Evolutionary conservation across 2,113 vertebrate species (phyloP), one percentile per base, ranked within the genome.

Genomic region (Odocoileus virginianus): DNA sequence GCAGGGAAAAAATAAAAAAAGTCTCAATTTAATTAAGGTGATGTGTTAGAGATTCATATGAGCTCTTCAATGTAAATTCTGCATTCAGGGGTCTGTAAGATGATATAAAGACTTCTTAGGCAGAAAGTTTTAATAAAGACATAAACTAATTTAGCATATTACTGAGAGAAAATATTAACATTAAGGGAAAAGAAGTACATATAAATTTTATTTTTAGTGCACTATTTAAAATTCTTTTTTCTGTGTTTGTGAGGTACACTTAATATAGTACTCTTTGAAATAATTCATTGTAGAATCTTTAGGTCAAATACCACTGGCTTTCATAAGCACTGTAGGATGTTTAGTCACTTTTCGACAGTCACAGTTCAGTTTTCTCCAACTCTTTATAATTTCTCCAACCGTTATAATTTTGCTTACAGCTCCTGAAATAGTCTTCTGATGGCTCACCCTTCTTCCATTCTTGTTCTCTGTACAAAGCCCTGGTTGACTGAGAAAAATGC

Each of bases 1-100:
- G 96, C 89, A 45, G 98, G 97, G 86, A 57, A 97, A 98, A 98
- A 98, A 86, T 95, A 6, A 0, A 96, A 98, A 92, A 98, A 97
- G 89, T 87, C 85, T 97, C 93, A 96, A 94, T 97, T 98, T 98
- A 98, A 98, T 98, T 95, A 98, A 98, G 60, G 40, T 97, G 93
- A 67, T 97, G 90, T 97, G 81, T 97, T 98, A 94, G 94, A 97
- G 89, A 98, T 96, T 71, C 85, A 95, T 95, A 95, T 97, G 25
- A 95, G 79, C 82, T 97, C 97, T 82, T 98, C 85, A 55, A 19
- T 97, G 88, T 96, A 98, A 98, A 95, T 81, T 98, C 84, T 98
- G 85, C 55, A 89, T 98, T 98, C 96, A 90, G 94, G 96, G 82
- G 87, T 98, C 97, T 98, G 27, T 91, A 97, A 98, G 85, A 97